Evolutionary conservation across 2,113 vertebrate genomes (phyloP), one percentile per base, ranked within the genome.

Genomic region (Mixornis gularis): DNA sequence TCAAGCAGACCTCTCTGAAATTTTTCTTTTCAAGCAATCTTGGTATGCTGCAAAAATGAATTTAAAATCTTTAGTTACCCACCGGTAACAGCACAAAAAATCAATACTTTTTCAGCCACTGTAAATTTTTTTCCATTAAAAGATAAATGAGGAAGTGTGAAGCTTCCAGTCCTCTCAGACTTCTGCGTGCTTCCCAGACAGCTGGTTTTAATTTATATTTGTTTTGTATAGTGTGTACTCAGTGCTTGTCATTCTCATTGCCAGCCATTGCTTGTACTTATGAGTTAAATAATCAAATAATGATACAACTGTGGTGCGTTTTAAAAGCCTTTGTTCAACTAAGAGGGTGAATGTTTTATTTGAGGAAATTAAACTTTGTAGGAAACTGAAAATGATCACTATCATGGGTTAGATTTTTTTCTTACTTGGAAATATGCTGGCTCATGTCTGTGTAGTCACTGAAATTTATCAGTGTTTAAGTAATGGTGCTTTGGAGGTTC

Each of bases 51-150:
- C 43, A 93, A 63, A 94, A 79, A 77, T 79, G 19, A 41, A 34
- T 87, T 90, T 56, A 40, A 72, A 0, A 79, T 79, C 43, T 69
- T 82, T 43, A 70, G 78, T 36, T 71, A 76, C 59, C 38, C 34
- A 70, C 62, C 63, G 55, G 79, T 66, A 77, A 65, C 49, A 73
- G 59, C 78, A 53, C 21, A 79, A 51, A 85, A 92, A 92, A 93
- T 85, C 89, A 85, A 62, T 96, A 55, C 19, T 59, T 89, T 92
- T 89, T 85, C 70, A 73, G 70, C 34, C 91, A 62, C 85, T 55
- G 80, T 72, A 20, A 79, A 0, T 82, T 79, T 95, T 90, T 90
- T 89, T 89, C 53, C 55, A 26, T 79, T 87, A 60, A 71, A 85
- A 44, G 52, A 92, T 71, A 92, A 85, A 87, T 89, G 74, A 82